Percentiles rank a stretch among this genome's conserved stretches.
Evolutionary conservation across 2,888 invertebrate species (phyloP).

Genomic region (Proisotoma minuta): DNA sequence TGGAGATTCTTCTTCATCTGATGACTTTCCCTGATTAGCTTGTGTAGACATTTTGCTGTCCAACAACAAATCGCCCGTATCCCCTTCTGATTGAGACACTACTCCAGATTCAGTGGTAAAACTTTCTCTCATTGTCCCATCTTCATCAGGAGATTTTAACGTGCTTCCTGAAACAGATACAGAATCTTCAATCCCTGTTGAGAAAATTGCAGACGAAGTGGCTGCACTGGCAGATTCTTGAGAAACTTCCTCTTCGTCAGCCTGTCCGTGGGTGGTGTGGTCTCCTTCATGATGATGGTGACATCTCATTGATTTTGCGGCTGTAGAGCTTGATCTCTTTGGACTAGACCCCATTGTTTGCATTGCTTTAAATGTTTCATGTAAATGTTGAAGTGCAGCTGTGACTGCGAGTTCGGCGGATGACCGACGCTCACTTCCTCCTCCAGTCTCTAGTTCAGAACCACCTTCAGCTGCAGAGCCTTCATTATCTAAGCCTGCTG

Average conservation of each 20-base stretch:
- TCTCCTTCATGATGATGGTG: slow-evolving; percentile 5
- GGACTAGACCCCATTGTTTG: slow-evolving; percentile 33
- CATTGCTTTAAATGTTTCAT: slow-evolving; percentile 36
- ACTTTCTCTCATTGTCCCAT: slow-evolving; percentile 34
- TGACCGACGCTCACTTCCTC: slow-evolving; percentile 1
- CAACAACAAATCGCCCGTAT: background rate
- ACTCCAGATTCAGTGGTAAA: slow-evolving; percentile 33
- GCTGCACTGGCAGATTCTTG: no score
- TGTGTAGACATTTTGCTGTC: background rate
- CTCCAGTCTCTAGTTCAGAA: background rate
- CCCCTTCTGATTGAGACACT: slow-evolving; percentile 27
- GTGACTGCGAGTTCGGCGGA: slow-evolving; percentile 31
- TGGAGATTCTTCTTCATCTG: background rate
- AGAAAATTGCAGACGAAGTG: slow-evolving; percentile 9
- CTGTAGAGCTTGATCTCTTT: slow-evolving; percentile 21
- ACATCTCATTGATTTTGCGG: slow-evolving; percentile 18
- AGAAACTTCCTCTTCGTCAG: background rate
- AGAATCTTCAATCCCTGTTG: background rate
- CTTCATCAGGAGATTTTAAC: slow-evolving; percentile 28
- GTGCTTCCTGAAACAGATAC: slow-evolving; percentile 12
- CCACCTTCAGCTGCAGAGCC: background rate
- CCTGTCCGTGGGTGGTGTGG: background rate
- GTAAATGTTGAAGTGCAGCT: slow-evolving; percentile 31
- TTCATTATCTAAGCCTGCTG: slow-evolving; percentile 8
- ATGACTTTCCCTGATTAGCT: background rate